phyloP scores from a whole-genome alignment of 2,888 invertebrate species.

The Brachyopa scutellaris region DNA sequence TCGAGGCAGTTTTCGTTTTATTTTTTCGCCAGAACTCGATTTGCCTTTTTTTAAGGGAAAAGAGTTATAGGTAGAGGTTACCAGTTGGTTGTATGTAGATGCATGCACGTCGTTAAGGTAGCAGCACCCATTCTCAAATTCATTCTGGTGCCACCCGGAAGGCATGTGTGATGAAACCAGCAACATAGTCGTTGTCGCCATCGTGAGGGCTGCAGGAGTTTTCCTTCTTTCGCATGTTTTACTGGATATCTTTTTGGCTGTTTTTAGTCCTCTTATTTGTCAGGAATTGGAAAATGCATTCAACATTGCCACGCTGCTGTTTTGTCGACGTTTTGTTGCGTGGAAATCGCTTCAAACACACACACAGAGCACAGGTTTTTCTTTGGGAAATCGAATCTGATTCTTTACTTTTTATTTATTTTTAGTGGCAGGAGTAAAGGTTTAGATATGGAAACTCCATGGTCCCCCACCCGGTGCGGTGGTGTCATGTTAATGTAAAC shows the following conservation, averaged over 20 bases:
- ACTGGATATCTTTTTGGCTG: neutral
- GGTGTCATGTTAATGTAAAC: slow-evolving; percentile 53
- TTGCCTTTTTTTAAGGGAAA: neutral
- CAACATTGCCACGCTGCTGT: slow-evolving; percentile 6
- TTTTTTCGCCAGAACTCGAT: neutral
- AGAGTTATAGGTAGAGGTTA: slow-evolving; percentile 12
- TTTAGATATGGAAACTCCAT: too few species aligned
- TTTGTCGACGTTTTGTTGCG: slow-evolving; percentile 55
- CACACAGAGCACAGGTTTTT: slow-evolving; percentile 20
- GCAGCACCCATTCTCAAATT: slow-evolving; percentile 12
- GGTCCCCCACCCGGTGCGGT: slow-evolving; percentile 4
- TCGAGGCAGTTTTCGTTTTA: slow-evolving; percentile 49
- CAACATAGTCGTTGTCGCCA: slow-evolving; percentile 7
- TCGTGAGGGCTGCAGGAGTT: slow-evolving; percentile 49
- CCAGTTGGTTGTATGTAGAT: slow-evolving; percentile 42
- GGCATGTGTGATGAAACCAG: slow-evolving; percentile 43
- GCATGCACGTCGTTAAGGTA: slow-evolving; percentile 51
- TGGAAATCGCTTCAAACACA: slow-evolving; percentile 45
- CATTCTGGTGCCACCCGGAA: slow-evolving; percentile 12
- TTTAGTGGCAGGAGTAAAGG: too few species aligned
- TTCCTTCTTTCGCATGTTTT: slow-evolving; percentile 22
- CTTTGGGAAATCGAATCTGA: slow-evolving; percentile 54
- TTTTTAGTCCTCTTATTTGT: slow-evolving; percentile 52
- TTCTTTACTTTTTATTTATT: too few species aligned
- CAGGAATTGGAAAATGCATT: slow-evolving; percentile 51